Percentiles rank a stretch among this genome's conserved stretches.
Evolutionary conservation across 2,888 invertebrate genomes (phyloP).

Genomic region (Clunio marinus): DNA sequence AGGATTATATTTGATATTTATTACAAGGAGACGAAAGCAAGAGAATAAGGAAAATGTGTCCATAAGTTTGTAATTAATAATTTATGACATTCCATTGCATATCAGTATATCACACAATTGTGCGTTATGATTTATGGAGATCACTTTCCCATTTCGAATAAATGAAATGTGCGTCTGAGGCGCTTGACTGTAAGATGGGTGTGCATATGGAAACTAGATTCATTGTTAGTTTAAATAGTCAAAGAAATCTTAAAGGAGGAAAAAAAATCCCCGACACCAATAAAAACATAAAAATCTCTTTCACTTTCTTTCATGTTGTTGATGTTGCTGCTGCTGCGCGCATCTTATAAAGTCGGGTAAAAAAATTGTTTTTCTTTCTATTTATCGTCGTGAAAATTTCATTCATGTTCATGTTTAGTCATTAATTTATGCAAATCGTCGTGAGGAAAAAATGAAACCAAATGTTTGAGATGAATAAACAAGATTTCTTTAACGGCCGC

Average conservation of each 20-base stretch:
- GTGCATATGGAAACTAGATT: background rate
- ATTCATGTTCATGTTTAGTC: background rate
- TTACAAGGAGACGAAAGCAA: conserved; percentile 27
- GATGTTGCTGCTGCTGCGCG: background rate
- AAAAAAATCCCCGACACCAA: background rate
- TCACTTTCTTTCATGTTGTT: conserved; percentile 29
- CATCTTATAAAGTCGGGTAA: background rate
- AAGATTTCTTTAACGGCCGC: conserved; percentile 29
- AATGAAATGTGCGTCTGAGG: background rate
- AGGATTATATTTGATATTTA: conserved; percentile 39
- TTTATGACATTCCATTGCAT: conserved; percentile 21
- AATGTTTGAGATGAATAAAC: conserved; percentile 7
- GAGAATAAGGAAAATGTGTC: conserved; percentile 31
- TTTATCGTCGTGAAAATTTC: background rate
- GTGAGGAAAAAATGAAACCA: conserved; percentile 16
- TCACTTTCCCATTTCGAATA: conserved; percentile 20
- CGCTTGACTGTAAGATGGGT: too few species aligned
- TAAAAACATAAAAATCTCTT: conserved; percentile 1
- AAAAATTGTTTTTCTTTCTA: background rate
- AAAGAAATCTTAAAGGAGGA: background rate
- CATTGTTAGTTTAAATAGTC: background rate
- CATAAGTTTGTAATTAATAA: conserved; percentile 36
- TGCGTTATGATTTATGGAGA: conserved; percentile 34
- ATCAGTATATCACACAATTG: background rate
- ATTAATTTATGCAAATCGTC: conserved; percentile 39